A percentile compares a stretch with the other conserved stretches of the same genome.
Evolutionary conservation across 1,140 invertebrate genomes (phyloP).

Genomic region (Leptinotarsa lineolata): DNA sequence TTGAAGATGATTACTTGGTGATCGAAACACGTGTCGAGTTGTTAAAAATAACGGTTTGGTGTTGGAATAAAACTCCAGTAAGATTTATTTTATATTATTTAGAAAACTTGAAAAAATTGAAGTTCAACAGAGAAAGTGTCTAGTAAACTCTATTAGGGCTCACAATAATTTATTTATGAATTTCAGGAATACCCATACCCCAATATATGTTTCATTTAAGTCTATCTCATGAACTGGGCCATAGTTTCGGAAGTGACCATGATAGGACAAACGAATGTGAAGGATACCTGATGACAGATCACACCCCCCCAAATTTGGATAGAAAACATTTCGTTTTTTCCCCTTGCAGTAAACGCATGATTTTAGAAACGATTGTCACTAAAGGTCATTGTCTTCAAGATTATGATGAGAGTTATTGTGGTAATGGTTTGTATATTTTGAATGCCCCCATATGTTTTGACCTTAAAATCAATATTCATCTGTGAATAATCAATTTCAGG

Average conservation of each 20-base stretch:
- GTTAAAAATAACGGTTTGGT: too few species aligned
- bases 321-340: slow-evolving; percentile 37
- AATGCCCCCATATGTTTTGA: neutral
- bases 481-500: slow-evolving; percentile 28
- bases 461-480: neutral
- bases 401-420: slow-evolving; percentile 36
- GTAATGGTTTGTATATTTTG: slow-evolving; percentile 38
- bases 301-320: slow-evolving; percentile 9
- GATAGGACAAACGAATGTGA: slow-evolving; percentile 25
- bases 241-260: slow-evolving; percentile 38
- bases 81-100: too few species aligned
- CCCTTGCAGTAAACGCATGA: slow-evolving; percentile 37
- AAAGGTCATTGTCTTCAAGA: slow-evolving; percentile 41
- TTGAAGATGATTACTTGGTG: too few species aligned
- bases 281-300: slow-evolving; percentile 32
- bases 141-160: too few species aligned
- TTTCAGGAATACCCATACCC: slow-evolving; percentile 22
- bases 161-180: neutral
- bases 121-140: too few species aligned
- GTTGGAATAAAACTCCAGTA: too few species aligned
- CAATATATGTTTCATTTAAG: slow-evolving; percentile 28
- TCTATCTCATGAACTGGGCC: slow-evolving; percentile 35
- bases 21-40: too few species aligned
- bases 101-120: too few species aligned
- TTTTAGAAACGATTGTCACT: slow-evolving; percentile 35